phyloP scores from a whole-genome alignment of 92 coral and sea anemone genomes.

The Pocillopora meandrina region DNA sequence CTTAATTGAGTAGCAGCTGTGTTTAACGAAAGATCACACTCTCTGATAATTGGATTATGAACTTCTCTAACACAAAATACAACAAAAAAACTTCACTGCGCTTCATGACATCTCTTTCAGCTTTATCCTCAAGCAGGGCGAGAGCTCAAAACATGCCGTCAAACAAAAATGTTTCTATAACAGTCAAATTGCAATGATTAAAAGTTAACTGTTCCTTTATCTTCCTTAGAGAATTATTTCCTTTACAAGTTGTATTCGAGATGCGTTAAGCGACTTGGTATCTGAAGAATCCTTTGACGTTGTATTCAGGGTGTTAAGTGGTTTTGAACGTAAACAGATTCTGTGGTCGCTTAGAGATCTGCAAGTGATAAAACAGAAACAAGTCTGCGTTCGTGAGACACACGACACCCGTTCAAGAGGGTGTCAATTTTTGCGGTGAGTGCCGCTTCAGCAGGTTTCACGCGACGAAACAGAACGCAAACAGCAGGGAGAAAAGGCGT shows the following conservation, averaged over 20 bases:
- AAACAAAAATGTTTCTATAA: too few relatives aligned
- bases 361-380: slow-evolving; percentile 12
- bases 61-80: neutral
- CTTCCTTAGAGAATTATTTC: neutral
- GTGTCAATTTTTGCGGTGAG: neutral
- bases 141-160: neutral
- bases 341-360: slow-evolving; percentile 35
- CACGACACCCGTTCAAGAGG: neutral
- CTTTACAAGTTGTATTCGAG: slow-evolving; percentile 11
- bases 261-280: slow-evolving; percentile 39
- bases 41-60: slow-evolving; percentile 18
- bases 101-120: neutral
- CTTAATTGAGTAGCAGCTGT: slow-evolving; percentile 27
- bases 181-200: neutral
- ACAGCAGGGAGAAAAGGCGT: slow-evolving; percentile 12
- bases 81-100: neutral
- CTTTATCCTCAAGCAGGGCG: neutral
- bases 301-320: slow-evolving; percentile 38
- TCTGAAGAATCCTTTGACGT: slow-evolving; percentile 34
- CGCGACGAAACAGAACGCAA: slow-evolving; percentile 13
- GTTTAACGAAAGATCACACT: slow-evolving; percentile 20
- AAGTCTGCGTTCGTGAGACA: neutral
- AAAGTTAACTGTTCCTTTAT: neutral
- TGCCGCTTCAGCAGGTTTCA: neutral
- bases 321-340: slow-evolving; percentile 35